These are phyloP conservation scores for Invenusta paracnida DNA, from an alignment of 2,888 invertebrate species.

Conservation along the genomic window DNA sequence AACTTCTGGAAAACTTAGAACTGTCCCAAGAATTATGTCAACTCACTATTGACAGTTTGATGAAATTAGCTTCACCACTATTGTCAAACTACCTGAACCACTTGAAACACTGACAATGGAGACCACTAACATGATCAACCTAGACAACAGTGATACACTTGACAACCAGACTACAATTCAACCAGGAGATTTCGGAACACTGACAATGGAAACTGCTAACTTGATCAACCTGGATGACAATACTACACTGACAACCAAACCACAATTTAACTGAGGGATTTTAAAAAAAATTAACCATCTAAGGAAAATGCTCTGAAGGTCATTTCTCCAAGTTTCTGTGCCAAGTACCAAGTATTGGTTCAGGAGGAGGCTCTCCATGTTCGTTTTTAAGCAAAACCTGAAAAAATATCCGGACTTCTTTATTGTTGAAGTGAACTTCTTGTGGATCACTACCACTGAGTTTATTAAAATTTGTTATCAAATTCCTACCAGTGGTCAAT, in stretches of 20 bases:
- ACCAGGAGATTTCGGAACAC: background rate
- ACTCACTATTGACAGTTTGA: background rate
- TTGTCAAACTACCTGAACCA: background rate
- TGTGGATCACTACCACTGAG: background rate
- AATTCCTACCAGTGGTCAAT: background rate
- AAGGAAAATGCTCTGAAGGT: too few relatives aligned
- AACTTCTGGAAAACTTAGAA: background rate
- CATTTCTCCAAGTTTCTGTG: background rate
- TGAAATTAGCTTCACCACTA: background rate
- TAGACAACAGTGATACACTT: background rate
- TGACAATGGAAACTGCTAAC: too few relatives aligned
- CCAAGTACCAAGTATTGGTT: background rate
- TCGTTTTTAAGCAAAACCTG: background rate
- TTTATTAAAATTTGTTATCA: background rate
- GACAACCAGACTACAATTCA: background rate
- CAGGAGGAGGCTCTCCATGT: background rate
- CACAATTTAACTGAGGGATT: too few relatives aligned
- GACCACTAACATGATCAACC: background rate
- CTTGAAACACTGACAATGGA: background rate
- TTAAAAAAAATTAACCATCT: too few relatives aligned
- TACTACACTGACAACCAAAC: too few relatives aligned
- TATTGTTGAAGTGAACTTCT: background rate
- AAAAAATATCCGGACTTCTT: background rate
- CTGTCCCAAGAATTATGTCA: background rate
- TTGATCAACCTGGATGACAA: too few relatives aligned